Base-by-base conservation (phyloP, 2,113 vertebrate genomes). In the Lepus americanus region DNA sequence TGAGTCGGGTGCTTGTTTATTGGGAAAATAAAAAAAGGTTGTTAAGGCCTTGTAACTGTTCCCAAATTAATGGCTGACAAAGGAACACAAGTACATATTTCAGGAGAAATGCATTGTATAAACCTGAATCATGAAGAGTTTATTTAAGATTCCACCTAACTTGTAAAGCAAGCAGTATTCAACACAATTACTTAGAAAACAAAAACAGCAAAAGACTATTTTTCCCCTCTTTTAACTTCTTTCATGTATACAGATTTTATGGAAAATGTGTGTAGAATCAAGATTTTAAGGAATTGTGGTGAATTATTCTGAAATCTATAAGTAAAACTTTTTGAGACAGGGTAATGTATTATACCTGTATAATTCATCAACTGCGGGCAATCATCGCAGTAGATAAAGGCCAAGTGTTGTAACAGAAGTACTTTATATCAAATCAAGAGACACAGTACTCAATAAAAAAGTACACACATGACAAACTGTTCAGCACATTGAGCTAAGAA, bases 1-100 rank as follows among this genome's bases (percentile, higher is more conserved):
- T 95, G 94, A 97, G 77, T 64, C 66, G 29, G 81, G 86, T 66
- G 96, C 96, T 83, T 67, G 49, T 77, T 97, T 96, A 96, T 31
- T 95, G 49, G 44, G 44, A 95, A 81, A 64, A 97, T 10, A 79
- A 98, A 96, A 86, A 79, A 93, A 92, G 22, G 19, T 29, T 80
- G 69, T 81, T 63, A 87, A 39, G 33, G 29, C 76, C 61, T 92
- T 97, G 84, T 95, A 90, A 94, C 73, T 33, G 36, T 96, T 96
- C 39, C 64, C 69, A 92, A 31, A 69, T 89, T 97, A 95, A 86
- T 77, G 94, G 36, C 16, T 94, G 82, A 84, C 70, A 93, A 0
- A 96, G 86, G 14, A 97, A 66, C 33, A 94, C 61, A 95, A 96
- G 59, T 61, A 86, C 25, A 39, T 91, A 95, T 95, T 95, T 95